Evolutionary conservation across 2,797 vertebrate species (phyloP), one percentile per base, ranked within the genome.

Genomic region (Denticeps clupeoides): DNA sequence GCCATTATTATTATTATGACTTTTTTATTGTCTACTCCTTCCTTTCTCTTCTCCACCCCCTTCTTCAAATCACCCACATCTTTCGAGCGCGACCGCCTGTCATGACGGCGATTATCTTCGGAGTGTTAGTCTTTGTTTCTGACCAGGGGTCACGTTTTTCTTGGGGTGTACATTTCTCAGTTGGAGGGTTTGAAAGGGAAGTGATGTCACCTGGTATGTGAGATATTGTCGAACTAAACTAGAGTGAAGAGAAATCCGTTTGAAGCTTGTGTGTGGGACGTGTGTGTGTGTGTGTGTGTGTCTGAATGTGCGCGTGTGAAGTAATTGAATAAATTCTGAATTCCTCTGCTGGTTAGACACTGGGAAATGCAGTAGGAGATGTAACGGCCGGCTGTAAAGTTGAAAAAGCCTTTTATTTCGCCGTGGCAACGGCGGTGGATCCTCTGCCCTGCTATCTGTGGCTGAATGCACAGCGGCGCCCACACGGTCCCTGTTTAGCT

Each of bases 71-170:
- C 29, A 38, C 56, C 45, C 49, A 56, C 55, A n/a, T 45, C 55
- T 59, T 51, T 63, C 50, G 45, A 44, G 47, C 52, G 42, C 55
- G 53, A 49, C 45, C 45, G 41, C 60, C 52, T 56, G 44, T 61
- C 53, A 55, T 44, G 59, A 56, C 47, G 33, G 42, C 56, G 55
- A 59, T 62, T 58, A 53, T 58, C 55, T 54, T 60, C 41, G 56
- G 53, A 41, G 23, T 47, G 7, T 18, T 40, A 26, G 45, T 41
- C 50, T 41, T 50, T 41, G 19, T 55, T 19, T 35, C 35, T 38
- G 35, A 19, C 35, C 38, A 19, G 8, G 35, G 12, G 38, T 18
- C 38, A 35, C 18, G 35, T 10, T 21, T 37, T 33, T 19, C 8
- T 3, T 37, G 5, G 8, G 21, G 18, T n/a, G n/a, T n/a, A n/a